These are phyloP conservation scores for Anthrax anthrax DNA, from an alignment of 2,888 invertebrate species.

Conservation along the genomic window DNA sequence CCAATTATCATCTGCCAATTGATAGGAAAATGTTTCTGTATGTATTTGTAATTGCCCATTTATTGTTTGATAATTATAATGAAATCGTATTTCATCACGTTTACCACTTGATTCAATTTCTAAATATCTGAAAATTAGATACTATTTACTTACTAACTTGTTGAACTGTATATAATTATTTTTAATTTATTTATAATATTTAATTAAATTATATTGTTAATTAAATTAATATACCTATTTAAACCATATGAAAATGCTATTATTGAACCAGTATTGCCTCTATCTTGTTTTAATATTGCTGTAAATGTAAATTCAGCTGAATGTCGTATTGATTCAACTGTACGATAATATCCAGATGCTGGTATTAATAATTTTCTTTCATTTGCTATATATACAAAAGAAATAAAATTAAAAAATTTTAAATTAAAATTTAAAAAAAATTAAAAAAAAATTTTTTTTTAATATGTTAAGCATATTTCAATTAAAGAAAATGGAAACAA, in stretches of 20 bases:
- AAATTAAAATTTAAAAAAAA: too few species aligned
- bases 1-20: slow-evolving; percentile 77
- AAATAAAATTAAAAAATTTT: not conserved
- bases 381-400: slow-evolving; percentile 13
- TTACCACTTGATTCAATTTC: slow-evolving; percentile 85
- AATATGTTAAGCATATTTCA: too few species aligned
- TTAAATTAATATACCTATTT: slow-evolving; percentile 43
- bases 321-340: slow-evolving; percentile 50
- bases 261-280: slow-evolving; percentile 68
- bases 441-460: too few species aligned
- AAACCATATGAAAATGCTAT: slow-evolving; percentile 68
- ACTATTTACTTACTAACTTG: slow-evolving; percentile 28
- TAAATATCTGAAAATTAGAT: slow-evolving; percentile 54
- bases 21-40: slow-evolving; percentile 77
- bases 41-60: slow-evolving; percentile 48
- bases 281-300: slow-evolving; percentile 62
- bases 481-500: too few species aligned
- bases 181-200: not conserved
- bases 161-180: slow-evolving; percentile 6
- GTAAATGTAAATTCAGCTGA: slow-evolving; percentile 70
- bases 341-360: slow-evolving; percentile 36
- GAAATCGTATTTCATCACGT: slow-evolving; percentile 71
- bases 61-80: slow-evolving; percentile 47
- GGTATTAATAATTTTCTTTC: slow-evolving; percentile 15
- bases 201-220: slow-evolving; percentile 1